Conservation (phyloP, 2,113 vertebrate genomes). For the Motacilla tschutschensis region DNA sequence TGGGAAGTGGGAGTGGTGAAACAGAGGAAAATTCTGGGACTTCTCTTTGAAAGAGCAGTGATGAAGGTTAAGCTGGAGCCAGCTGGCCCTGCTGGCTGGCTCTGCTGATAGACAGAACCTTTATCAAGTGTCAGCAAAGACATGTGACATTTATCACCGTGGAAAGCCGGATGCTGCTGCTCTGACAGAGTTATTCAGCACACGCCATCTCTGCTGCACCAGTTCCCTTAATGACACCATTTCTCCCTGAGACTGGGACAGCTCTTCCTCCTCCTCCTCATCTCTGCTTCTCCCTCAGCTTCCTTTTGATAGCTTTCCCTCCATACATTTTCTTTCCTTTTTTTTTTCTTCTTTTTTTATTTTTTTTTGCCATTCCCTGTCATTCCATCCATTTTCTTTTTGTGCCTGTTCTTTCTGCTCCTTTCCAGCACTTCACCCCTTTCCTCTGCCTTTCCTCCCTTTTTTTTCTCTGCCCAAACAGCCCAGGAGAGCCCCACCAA, state of each 20-base stretch:
- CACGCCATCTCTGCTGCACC: slow-evolving; percentile 28
- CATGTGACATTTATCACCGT: slow-evolving; percentile 68
- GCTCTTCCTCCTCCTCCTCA: neutral
- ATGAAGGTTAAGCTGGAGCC: slow-evolving; percentile 36
- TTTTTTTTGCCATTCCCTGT: neutral
- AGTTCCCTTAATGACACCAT: slow-evolving; percentile 39
- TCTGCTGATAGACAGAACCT: slow-evolving; percentile 45
- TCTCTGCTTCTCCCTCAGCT: neutral
- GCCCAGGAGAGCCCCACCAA: neutral
- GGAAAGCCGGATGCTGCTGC: slow-evolving; percentile 13
- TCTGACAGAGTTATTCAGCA: slow-evolving; percentile 59
- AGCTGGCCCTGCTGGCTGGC: slow-evolving; percentile 14
- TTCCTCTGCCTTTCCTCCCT: neutral
- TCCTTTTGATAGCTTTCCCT: neutral
- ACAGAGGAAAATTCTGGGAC: neutral
- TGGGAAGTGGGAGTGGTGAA: neutral
- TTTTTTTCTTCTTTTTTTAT: accelerated
- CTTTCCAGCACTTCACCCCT: neutral
- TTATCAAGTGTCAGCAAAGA: slow-evolving; percentile 68
- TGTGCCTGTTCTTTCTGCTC: neutral
- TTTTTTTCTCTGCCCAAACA: neutral
- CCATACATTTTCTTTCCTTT: neutral
- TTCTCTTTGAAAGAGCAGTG: neutral
- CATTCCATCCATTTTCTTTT: neutral
- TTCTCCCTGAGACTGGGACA: neutral